Conservation (phyloP, 2,113 vertebrate species). For the Danionella cerebrum region DNA sequence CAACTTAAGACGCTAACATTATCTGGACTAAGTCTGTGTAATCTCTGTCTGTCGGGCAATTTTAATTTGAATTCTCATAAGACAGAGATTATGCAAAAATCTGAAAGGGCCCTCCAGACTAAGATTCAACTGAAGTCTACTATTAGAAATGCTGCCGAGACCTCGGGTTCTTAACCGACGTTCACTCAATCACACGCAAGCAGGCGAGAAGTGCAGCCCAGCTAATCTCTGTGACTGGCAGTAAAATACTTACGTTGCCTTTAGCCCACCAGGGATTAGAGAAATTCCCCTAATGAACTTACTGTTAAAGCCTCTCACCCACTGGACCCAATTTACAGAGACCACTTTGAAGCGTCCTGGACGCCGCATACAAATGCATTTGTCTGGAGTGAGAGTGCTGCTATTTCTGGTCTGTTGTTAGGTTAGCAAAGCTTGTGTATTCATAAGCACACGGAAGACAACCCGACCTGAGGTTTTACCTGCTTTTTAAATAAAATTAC, state of each 20-base stretch:
- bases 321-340: conserved; percentile 15
- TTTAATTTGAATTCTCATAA: conserved; percentile 6
- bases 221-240: conserved; percentile 3
- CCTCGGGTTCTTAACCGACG: not conserved
- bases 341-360: not conserved
- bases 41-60: conserved; percentile 19
- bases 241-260: not conserved
- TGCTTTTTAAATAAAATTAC: too few relatives aligned
- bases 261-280: conserved; percentile 21
- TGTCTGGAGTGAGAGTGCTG: not conserved
- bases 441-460: too few relatives aligned
- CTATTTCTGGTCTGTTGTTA: too few relatives aligned
- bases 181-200: conserved; percentile 2
- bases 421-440: too few relatives aligned
- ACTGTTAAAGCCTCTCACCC: conserved; percentile 20
- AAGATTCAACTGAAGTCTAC: not conserved
- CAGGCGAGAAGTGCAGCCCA: conserved; percentile 3
- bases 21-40: not conserved
- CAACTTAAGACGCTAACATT: not conserved
- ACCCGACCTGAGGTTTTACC: too few relatives aligned
- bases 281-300: conserved; percentile 33
- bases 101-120: conserved; percentile 2
- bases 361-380: not conserved
- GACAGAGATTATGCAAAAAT: not conserved
- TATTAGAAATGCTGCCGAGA: not conserved